phyloP scores from a whole-genome alignment of 2,888 invertebrate genomes.

The Leptopterna dolabrata region DNA sequence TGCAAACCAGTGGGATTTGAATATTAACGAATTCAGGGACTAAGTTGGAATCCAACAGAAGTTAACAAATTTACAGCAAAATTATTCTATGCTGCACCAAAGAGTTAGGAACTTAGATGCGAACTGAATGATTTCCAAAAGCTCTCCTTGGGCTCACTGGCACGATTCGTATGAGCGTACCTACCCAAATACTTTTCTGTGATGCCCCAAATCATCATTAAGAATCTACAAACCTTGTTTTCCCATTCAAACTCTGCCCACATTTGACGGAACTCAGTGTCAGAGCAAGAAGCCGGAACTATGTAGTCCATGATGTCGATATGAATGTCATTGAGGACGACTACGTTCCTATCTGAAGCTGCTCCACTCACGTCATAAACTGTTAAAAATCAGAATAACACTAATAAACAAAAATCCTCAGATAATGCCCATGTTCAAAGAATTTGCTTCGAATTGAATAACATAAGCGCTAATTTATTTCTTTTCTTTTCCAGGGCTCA shows the following conservation, averaged over 20 bases:
- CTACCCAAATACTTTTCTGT: no score
- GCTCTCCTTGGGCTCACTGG: no score
- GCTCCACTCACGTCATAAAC: constrained; percentile 97
- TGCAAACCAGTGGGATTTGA: no score
- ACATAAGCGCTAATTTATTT: no score
- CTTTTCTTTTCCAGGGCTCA: no score
- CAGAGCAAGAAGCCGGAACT: constrained; percentile 92
- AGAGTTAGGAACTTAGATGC: neutral
- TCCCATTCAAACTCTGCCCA: constrained; percentile 99
- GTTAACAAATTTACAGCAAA: neutral
- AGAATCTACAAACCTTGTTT: constrained; percentile 80
- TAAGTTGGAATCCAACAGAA: no score
- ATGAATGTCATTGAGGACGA: constrained; percentile 98
- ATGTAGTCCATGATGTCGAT: constrained; percentile 99
- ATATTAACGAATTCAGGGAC: neutral
- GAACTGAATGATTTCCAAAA: no score
- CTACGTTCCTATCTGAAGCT: constrained; percentile 93
- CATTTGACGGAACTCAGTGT: constrained; percentile 98
- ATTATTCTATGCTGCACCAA: neutral
- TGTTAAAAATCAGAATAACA: constrained; percentile 66
- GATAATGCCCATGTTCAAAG: no score
- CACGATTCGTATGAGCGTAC: no score
- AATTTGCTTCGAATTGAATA: no score
- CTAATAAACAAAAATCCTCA: no score
- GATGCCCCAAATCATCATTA: no score